Evolutionary conservation across 2,113 vertebrate genomes (phyloP).

Genomic region (Coracopsis vasa): DNA sequence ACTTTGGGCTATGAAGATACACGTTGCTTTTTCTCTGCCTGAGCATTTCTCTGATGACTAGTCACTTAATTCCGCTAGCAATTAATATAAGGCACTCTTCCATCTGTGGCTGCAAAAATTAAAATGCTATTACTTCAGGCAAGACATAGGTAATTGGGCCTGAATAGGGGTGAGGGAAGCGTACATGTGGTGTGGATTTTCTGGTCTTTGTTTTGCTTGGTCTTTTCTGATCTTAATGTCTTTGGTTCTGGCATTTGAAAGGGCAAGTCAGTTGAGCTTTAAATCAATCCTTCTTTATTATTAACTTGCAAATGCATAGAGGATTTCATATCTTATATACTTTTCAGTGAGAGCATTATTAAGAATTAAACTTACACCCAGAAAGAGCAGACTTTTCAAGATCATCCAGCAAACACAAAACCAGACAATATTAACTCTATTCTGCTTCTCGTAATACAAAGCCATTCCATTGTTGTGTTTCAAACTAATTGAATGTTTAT

Average conservation of each 20-base stretch:
- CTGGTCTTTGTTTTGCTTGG: not conserved
- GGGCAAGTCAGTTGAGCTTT: not conserved
- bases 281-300: not conserved
- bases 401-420: not conserved
- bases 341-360: not conserved
- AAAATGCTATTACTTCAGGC: not conserved
- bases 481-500: conserved; percentile 46
- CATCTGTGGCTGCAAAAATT: not conserved
- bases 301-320: not conserved
- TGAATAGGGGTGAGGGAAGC: not conserved
- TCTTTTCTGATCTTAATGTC: not conserved
- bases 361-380: not conserved
- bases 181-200: not conserved
- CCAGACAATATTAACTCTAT: not conserved
- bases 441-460: not conserved
- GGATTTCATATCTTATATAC: not conserved
- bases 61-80: not conserved
- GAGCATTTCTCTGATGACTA: not conserved
- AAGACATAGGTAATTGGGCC: not conserved
- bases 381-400: not conserved
- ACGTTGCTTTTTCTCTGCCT: not conserved
- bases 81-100: not conserved
- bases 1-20: not conserved
- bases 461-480: not conserved
- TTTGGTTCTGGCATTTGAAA: not conserved